Evolutionary conservation across 2,797 vertebrate species (phyloP), one percentile per base, ranked within the genome.

Genomic region (Gastrophryne carolinensis): DNA sequence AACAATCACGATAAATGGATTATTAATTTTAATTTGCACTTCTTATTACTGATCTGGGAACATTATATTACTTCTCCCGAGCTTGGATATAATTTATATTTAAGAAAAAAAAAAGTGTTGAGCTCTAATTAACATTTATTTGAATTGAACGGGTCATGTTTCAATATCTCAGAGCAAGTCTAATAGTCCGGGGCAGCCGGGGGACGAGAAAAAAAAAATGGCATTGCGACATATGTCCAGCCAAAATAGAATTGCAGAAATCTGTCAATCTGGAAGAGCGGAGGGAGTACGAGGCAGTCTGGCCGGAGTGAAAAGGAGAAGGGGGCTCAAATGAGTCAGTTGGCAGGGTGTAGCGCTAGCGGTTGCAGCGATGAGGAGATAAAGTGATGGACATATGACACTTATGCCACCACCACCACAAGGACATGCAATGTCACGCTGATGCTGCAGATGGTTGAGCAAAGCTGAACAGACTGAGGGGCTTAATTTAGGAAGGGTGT

Each of bases 1-100:
- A 80, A 80, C 69, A 80, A 77, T 68, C 69, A 80, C 63, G 72
- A 73, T 73, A 77, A 72, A 74, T 80, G 75, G 75, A 78, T 78
- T 78, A 78, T 78, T 78, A 78, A 78, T 78, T 78, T 78, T 78
- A 78, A 78, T 78, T 78, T 78, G 75, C 75, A 52, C 29, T 77
- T 69, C 69, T 77, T 72, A 72, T 69, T 80, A 62, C 57, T 69
- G 73, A 68, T 77, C 56, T 63, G 63, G 69, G 54, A 79, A 62
- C 73, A 63, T 71, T 68, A 79, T 79, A 75, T 72, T 61, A 61
- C 61, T 72, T 78, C 75, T 72, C 73, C 30, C 54, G 63, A 39
- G 69, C 56, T 69, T 67, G 68, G 69, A 72, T 73, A 72, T 57
- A 76, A 80, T 77, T 80, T 56, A 5, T 73, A 35, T 66, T 11